Evolutionary conservation across 1,140 invertebrate genomes (phyloP), one percentile per base, ranked within the genome.

Genomic region (Parasteatoda tepidariorum): DNA sequence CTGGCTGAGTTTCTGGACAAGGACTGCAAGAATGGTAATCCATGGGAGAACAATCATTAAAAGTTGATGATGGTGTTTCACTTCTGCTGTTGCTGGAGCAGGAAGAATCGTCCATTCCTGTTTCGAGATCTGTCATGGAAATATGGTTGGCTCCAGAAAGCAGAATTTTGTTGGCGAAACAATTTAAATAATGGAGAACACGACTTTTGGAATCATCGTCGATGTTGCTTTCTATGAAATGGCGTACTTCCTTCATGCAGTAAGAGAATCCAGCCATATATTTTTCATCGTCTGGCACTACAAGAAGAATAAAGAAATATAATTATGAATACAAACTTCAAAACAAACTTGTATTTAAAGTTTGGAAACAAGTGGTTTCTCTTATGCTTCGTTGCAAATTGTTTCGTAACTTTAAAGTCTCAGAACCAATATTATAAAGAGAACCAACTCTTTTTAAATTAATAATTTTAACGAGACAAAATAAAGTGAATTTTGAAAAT

Each of bases 61-160:
- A 4, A 4, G 41, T 15, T 0, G 74, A 76, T 13, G 74, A 61
- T 2, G 76, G 76, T 15, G 76, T 79, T 0, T 38, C 38, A 9
- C 76, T 79, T 13, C 76, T 38, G 67, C 78, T 82, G 67, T 7
- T 41, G n/a, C 54, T 61, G 7, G 78, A 82, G 22, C 33, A 82
- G 9, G 78, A 81, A 1, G 78, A 34, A 6, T 82, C 78, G 13
- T 82, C 78, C 66, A 62, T 82, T 2, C 1, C 11, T 41, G 24
- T 7, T 3, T 24, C 30, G 22, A 4, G 26, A 2, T 30, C 41
- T 59, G 1, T 22, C 28, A 0, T 2, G 18, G 31, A 22, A 38
- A 5, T 22, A 9, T 6, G 7, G 55, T 22, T 7, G 38, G 18
- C 11, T 7, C 5, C 24, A 18, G 2, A 3, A 38, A 9, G 18